Evolutionary conservation across 2,113 vertebrate species (phyloP), one percentile per base, ranked within the genome.

Genomic region (Bufo gargarizans): DNA sequence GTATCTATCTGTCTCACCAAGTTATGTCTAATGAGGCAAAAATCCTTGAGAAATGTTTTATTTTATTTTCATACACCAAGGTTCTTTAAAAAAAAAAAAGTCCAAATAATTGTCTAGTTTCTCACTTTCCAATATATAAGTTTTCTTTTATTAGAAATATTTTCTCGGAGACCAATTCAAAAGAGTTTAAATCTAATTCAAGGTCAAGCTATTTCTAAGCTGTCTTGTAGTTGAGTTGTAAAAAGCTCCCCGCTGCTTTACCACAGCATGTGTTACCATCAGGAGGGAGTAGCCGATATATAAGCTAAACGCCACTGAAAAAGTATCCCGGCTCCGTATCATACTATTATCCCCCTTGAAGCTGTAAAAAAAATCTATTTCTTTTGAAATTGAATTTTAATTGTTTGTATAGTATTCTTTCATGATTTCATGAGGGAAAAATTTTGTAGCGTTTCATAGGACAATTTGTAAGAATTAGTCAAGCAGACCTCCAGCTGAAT

Each of bases 191-290:
- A 84, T 89, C 72, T 50, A 56, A 78, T 82, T 89, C 81, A 89
- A 89, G 87, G 87, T 89, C 87, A 84, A 69, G 63, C 82, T 84
- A 76, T 89, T 56, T 77, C 65, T 84, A 69, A 89, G 79, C 87
- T 84, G 87, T 78, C 82, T 78, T 84, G 87, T 74, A 84, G 82
- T 77, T 33, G 17, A 89, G 81, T 84, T 89, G 72, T 88, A 84
- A 89, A 82, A 84, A 82, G 61, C 6, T 17, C 59, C 87, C 81
- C 13, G 87, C 87, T 89, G 87, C 22, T 84, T 89, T 58, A 19
- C 47, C 87, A 58, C 87, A 89, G 87, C 87, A n/a, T 77, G 87
- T 56, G 61, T 67, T 59, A 69, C 61, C 87, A 84, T 56, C 33
- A 22, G 47, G 45, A 16, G 84, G 50, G 58, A 58, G 56, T 55